Percentiles rank a stretch among this genome's conserved stretches.
These are phyloP conservation scores for Varanus salvator DNA, from an alignment of 2,113 vertebrate genomes.

Conservation along the genomic window DNA sequence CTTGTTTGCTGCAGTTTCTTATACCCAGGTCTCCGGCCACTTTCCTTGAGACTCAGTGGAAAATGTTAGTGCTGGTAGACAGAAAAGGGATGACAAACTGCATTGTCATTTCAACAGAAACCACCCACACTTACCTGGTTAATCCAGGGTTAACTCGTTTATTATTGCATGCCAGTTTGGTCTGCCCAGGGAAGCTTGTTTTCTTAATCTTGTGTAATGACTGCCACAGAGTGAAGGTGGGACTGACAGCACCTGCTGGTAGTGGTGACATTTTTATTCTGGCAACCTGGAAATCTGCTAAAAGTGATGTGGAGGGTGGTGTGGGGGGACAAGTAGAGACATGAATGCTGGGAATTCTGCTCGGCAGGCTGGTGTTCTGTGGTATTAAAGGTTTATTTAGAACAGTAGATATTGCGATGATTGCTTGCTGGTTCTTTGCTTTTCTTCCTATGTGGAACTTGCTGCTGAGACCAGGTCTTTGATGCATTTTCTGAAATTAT, in stretches of 20 bases:
- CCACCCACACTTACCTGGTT: conserved; percentile 69
- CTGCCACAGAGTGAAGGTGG: conserved; percentile 36
- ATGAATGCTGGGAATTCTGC: background rate
- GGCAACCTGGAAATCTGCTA: conserved; percentile 45
- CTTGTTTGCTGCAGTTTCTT: background rate
- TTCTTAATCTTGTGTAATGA: conserved; percentile 67
- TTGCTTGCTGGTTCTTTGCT: background rate
- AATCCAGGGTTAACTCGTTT: conserved; percentile 67
- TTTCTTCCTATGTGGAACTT: background rate
- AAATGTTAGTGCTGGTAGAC: conserved; percentile 39
- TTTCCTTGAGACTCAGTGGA: conserved; percentile 63
- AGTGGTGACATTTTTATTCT: conserved; percentile 60
- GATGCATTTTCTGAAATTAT: conserved; percentile 1
- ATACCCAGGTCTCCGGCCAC: background rate
- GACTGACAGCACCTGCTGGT: conserved; percentile 56
- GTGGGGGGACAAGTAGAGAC: conserved; percentile 19
- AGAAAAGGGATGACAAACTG: conserved; percentile 46
- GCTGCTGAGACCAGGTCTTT: background rate
- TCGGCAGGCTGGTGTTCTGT: conserved; percentile 14
- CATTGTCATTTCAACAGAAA: conserved; percentile 53
- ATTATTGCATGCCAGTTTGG: conserved; percentile 36
- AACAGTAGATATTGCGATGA: conserved; percentile 23
- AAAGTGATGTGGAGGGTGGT: background rate
- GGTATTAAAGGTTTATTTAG: conserved; percentile 48
- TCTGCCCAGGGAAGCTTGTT: conserved; percentile 59